Base-by-base conservation (phyloP, 2,797 vertebrate genomes). In the Sarcophilus harrisii region DNA sequence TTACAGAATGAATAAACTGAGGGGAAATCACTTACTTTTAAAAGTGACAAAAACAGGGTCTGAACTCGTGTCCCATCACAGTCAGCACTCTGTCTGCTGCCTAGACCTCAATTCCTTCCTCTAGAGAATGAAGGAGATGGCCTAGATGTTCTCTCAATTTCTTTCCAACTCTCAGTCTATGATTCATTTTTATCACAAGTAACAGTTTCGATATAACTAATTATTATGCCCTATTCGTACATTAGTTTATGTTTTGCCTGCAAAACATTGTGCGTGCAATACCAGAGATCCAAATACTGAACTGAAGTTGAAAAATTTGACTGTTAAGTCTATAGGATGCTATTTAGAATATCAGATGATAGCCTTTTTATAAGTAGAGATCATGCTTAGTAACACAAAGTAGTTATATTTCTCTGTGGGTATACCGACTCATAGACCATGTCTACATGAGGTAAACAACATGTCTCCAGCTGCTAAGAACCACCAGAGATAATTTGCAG, bases 291-390 rank as follows among this genome's bases (percentile, higher is more conserved):
- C 32, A 93, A 90, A 96, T 89, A 27, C 18, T 92, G 58, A 96
- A n/a, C n/a, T 96, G 16, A 54, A 90, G 9, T 93, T 96, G 94
- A 29, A 30, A 95, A 59, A 66, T 96, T 94, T 81, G 57, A 96
- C 92, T 90, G 58, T 96, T 89, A 59, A 93, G 92, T 91, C 55
- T 28, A 94, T 58, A 90, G 87, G 60, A 94, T 54, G 92, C 55
- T 93, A 94, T 93, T 92, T 95, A 30, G 59, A 96, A 94, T 59
- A 8, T 94, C 93, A 96, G 94, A 55, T 92, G 94, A 93, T 91
- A 62, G 52, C 58, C 18, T 96, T 96, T 81, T 95, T 96, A 57
- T 92, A 95, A 95, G 94, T 96, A 94, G 52, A 87, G 87, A 95
- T 96, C 60, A 91, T 28, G 24, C 57, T 62, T 18, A 81, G 14